These are phyloP conservation scores for Sebastiscus albofasciatus DNA, from an alignment of 2,797 vertebrate genomes.

Conservation along the genomic window DNA sequence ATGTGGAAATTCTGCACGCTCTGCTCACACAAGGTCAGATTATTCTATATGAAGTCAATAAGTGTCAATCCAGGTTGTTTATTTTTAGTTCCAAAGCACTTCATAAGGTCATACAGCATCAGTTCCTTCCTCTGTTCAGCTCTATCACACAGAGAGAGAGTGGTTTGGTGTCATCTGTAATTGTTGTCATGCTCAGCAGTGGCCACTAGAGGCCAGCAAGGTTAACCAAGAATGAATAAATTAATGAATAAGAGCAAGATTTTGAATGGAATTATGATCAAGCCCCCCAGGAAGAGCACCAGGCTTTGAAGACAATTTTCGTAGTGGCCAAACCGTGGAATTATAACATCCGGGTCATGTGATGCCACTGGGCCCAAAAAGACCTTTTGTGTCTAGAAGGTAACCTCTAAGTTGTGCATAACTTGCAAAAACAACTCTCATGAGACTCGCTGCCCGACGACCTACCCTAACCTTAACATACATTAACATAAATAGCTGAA, in stretches of 20 bases:
- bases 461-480: rapidly evolving
- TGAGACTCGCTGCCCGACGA: rapidly evolving
- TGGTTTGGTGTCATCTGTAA: not conserved
- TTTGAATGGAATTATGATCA: too few relatives aligned
- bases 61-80: conserved; percentile 18
- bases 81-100: conserved; percentile 6
- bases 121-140: not conserved
- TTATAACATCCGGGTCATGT: too few relatives aligned
- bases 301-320: too few relatives aligned
- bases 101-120: not conserved
- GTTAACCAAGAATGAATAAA: not conserved
- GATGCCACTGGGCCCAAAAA: too few relatives aligned
- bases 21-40: conserved; percentile 16
- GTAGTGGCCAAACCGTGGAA: too few relatives aligned
- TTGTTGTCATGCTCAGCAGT: rapidly evolving
- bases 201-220: not conserved
- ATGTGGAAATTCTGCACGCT: conserved; percentile 16
- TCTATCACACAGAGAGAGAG: not conserved
- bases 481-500: too few relatives aligned
- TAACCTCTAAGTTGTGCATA: too few relatives aligned
- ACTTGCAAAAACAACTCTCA: too few relatives aligned
- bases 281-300: too few relatives aligned
- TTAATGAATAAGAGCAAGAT: too few relatives aligned
- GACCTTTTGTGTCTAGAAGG: too few relatives aligned
- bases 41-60: conserved; percentile 3